These are phyloP conservation scores for Schizaphis graminum DNA, from an alignment of 2,888 invertebrate genomes.

Conservation along the genomic window DNA sequence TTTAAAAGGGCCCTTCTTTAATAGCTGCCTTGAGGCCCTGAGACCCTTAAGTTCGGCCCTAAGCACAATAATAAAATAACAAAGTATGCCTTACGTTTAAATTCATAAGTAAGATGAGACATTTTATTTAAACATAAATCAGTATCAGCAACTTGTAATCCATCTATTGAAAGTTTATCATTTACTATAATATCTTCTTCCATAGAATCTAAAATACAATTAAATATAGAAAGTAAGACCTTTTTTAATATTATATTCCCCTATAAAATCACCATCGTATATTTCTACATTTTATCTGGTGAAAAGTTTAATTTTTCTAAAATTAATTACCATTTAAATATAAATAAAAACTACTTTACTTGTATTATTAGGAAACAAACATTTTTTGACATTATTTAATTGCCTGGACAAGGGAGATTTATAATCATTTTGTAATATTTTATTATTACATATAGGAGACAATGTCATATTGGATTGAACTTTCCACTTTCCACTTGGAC, in stretches of 20 bases:
- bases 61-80: not conserved
- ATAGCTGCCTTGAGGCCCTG: slow-evolving; percentile 36
- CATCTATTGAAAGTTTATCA: not conserved
- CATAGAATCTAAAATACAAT: not conserved
- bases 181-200: not conserved
- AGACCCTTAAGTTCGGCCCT: slow-evolving; percentile 24
- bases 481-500: not conserved
- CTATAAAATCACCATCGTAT: not conserved
- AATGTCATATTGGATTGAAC: not conserved
- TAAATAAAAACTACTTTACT: not conserved
- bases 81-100: not conserved
- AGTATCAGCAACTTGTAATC: not conserved
- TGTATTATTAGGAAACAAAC: not conserved
- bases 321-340: not conserved
- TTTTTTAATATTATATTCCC: not conserved
- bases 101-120: not conserved
- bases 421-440: not conserved
- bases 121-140: slow-evolving; percentile 3
- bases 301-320: not conserved
- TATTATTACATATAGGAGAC: not conserved
- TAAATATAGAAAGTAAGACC: not conserved
- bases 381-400: not conserved
- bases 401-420: not conserved
- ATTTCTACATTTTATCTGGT: not conserved
- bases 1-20: slow-evolving; percentile 32